Conservation (phyloP, 2,888 invertebrate genomes). For the Dexiosoma caninum region DNA sequence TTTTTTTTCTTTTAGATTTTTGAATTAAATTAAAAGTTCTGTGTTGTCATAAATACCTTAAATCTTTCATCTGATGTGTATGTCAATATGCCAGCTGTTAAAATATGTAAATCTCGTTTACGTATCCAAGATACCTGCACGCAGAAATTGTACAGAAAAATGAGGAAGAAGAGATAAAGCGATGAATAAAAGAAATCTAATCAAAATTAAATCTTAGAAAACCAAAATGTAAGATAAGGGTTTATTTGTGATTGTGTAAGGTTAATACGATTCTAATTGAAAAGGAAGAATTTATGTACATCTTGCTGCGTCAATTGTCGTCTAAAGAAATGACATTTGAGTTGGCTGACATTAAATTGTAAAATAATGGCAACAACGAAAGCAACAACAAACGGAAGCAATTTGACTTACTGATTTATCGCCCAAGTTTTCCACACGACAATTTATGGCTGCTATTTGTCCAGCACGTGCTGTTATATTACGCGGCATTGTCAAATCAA, state of each 20-base stretch:
- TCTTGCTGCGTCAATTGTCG: not conserved
- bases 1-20: not conserved
- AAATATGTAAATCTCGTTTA: slow-evolving; percentile 91
- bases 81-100: slow-evolving; percentile 90
- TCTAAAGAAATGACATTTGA: slow-evolving; percentile 9
- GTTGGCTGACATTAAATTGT: not conserved
- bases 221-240: not conserved
- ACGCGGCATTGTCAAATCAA: slow-evolving; percentile 90
- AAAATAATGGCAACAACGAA: not conserved
- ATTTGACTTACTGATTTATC: slow-evolving; percentile 86
- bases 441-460: slow-evolving; percentile 92
- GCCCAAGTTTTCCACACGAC: slow-evolving; percentile 90
- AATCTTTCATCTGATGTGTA: slow-evolving; percentile 93
- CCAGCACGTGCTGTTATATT: slow-evolving; percentile 92
- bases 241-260: slow-evolving; percentile 3
- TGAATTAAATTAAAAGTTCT: slow-evolving; percentile 9
- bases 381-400: not conserved
- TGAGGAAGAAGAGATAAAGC: slow-evolving; percentile 23
- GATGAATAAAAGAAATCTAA: not conserved
- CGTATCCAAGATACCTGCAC: slow-evolving; percentile 90
- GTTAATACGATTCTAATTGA: slow-evolving; percentile 30
- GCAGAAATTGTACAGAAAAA: not conserved
- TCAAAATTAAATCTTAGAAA: slow-evolving; percentile 8
- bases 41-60: slow-evolving; percentile 79
- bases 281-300: too few relatives aligned